Conservation (phyloP, 2,113 vertebrate species). For the Odobenus rosmarus region DNA sequence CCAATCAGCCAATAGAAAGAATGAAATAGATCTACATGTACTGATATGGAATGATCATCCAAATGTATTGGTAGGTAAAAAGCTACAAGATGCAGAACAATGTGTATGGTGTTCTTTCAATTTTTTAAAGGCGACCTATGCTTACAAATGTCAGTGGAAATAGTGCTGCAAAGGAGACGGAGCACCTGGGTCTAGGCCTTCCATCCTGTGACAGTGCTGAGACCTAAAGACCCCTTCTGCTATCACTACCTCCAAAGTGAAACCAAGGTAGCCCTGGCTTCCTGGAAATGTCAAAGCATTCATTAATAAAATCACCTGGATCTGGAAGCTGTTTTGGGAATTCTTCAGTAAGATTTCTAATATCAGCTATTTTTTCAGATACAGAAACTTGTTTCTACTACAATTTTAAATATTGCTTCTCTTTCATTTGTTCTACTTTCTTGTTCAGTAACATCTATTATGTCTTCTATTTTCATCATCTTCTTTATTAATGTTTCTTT, state of each 20-base stretch:
- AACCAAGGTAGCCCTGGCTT: neutral
- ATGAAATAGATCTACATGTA: neutral
- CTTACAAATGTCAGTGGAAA: neutral
- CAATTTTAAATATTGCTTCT: neutral
- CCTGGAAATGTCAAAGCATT: neutral
- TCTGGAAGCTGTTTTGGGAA: neutral
- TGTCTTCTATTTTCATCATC: neutral
- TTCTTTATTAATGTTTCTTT: neutral
- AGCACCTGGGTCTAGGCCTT: neutral
- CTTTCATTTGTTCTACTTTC: constrained; percentile 7
- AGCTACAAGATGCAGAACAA: neutral
- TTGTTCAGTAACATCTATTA: neutral
- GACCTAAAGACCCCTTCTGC: neutral
- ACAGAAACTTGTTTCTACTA: neutral
- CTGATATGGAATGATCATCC: neutral
- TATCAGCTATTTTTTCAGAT: neutral
- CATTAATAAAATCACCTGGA: neutral
- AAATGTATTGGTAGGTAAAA: neutral
- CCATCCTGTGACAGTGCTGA: neutral
- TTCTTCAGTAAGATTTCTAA: constrained; percentile 28
- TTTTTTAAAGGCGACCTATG: neutral
- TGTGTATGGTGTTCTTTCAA: neutral
- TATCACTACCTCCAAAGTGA: neutral
- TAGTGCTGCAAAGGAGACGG: neutral
- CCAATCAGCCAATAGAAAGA: neutral